Conservation (phyloP, 2,797 vertebrate genomes). For the Sus cebifrons region DNA sequence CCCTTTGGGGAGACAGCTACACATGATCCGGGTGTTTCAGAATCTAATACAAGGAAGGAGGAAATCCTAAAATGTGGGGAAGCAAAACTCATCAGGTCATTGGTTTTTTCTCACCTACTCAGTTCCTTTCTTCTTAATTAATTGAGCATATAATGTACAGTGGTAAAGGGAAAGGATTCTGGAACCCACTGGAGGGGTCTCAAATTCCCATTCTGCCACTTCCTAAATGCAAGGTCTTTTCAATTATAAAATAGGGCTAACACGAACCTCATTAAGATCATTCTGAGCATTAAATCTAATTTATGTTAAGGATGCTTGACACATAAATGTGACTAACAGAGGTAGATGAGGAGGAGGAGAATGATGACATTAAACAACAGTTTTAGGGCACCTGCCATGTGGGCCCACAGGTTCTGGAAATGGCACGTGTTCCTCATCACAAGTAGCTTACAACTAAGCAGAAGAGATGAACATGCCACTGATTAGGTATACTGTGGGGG, state of each 20-base stretch:
- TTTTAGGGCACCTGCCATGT: not conserved
- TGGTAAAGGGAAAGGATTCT: not conserved
- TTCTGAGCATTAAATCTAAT: not conserved
- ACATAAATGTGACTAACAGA: not conserved
- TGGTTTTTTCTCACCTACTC: conserved; percentile 21
- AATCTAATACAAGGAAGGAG: not conserved
- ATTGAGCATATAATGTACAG: not conserved
- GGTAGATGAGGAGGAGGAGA: not conserved
- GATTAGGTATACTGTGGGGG: not conserved
- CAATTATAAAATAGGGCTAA: not conserved
- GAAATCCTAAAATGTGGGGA: not conserved
- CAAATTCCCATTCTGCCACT: not conserved
- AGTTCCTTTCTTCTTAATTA: not conserved
- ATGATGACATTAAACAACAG: not conserved
- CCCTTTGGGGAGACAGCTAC: not conserved
- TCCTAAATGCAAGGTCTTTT: not conserved
- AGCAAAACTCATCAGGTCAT: not conserved
- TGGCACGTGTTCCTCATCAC: not conserved
- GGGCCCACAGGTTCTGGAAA: not conserved
- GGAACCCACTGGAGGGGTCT: not conserved
- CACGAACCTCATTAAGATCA: not conserved
- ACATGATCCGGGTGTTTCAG: not conserved
- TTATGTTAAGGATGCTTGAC: not conserved
- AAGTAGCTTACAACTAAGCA: not conserved
- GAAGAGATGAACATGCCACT: not conserved